phyloP scores from a whole-genome alignment of 2,797 vertebrate species.

The Meriones psammophilus region DNA sequence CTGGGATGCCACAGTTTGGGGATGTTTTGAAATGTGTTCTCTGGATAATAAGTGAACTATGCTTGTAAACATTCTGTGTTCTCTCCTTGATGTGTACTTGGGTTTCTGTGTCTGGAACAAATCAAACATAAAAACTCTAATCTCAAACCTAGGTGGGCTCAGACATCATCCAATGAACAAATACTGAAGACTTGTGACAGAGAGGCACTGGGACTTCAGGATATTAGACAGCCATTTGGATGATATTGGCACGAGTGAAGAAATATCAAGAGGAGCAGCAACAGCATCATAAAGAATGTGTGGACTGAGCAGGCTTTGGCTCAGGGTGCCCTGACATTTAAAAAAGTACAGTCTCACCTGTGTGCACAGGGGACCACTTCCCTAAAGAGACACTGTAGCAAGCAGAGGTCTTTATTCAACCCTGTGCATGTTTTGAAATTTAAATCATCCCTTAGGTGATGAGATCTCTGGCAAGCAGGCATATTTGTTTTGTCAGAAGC shows the following conservation, averaged over 20 bases:
- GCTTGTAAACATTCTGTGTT: not conserved
- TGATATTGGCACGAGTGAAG: not conserved
- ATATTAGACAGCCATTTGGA: not conserved
- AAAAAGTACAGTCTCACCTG: not conserved
- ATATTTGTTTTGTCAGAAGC: not conserved
- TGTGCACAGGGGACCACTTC: rapidly evolving
- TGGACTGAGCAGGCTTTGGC: not conserved
- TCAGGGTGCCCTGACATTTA: not conserved
- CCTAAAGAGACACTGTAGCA: not conserved
- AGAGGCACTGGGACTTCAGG: not conserved
- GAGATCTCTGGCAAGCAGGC: not conserved
- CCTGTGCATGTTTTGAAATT: not conserved
- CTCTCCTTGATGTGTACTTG: not conserved
- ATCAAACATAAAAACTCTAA: not conserved
- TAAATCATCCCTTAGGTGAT: not conserved
- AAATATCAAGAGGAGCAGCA: not conserved
- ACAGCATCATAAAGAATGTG: not conserved
- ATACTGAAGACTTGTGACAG: not conserved
- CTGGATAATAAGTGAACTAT: not conserved
- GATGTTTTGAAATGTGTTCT: not conserved
- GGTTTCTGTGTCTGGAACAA: not conserved
- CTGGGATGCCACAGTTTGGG: not conserved
- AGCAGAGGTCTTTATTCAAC: not conserved
- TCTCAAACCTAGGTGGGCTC: not conserved
- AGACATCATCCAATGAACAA: not conserved